Base-by-base conservation (phyloP, 1,140 invertebrate species). In the Ceratoteleas bidentatus region DNA sequence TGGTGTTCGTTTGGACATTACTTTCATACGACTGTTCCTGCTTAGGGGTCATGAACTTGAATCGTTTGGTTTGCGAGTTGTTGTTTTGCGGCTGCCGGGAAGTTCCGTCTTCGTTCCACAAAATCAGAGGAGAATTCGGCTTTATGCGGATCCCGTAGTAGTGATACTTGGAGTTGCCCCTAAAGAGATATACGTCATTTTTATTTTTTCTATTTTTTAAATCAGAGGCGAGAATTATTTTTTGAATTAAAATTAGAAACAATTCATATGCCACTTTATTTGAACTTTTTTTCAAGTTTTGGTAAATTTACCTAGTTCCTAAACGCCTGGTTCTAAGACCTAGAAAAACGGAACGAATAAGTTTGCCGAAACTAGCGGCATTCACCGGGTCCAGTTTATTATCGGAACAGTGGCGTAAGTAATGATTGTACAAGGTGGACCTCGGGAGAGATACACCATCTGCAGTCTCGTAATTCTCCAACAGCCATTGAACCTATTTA, bases 141-240 rank as follows among this genome's bases (percentile, higher is more conserved):
- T 99, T 99, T 6, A 99, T 96, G 52, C 98, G 93, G 76, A 99
- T 99, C n/a, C 99, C 99, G 93, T 99, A 99, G 91, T 99, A 99
- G 93, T 99, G 98, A 91, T 99, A 99, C 89, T 99, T 99, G 6
- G 98, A 99, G 92, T 99, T 99, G n/a, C 98, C 98, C 83, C 98
- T 96, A 86, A 61, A 92, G 92, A 2, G 4, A 24, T 24, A 24
- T 2, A 1, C 24, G 4, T 1, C 24, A 24, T 24, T 24, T 24
- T 24, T n/a, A n/a, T n/a, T n/a, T n/a, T n/a, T n/a, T n/a, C n/a
- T n/a, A n/a, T n/a, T n/a, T n/a, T n/a, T n/a, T n/a, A n/a, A n/a
- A n/a, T n/a, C n/a, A n/a, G n/a, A n/a, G n/a, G n/a, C n/a, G n/a
- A n/a, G n/a, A n/a, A n/a, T n/a, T n/a, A n/a, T n/a, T n/a, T n/a